phyloP scores from a whole-genome alignment of 2,888 invertebrate species.

The Pyrgus malvae region DNA sequence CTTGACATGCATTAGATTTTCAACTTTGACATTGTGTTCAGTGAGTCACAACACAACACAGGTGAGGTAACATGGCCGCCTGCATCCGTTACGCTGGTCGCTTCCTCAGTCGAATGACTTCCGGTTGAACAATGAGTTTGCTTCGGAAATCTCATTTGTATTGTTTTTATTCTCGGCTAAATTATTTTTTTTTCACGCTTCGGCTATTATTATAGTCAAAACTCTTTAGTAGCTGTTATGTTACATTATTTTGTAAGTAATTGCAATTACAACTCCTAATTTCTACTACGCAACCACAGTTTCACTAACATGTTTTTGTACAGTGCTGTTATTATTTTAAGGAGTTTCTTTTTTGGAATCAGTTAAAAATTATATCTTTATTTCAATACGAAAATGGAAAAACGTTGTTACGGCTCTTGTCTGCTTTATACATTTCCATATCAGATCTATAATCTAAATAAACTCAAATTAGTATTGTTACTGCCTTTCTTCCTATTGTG shows the following conservation, averaged over 20 bases:
- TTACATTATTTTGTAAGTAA: neutral
- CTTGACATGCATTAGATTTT: conserved; percentile 1
- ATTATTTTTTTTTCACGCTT: conserved; percentile 19
- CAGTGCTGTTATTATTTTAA: too few relatives aligned
- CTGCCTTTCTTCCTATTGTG: too few relatives aligned
- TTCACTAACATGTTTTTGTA: too few relatives aligned
- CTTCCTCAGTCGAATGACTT: conserved; percentile 66
- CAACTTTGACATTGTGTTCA: conserved; percentile 32
- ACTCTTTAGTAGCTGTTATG: neutral
- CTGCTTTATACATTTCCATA: too few relatives aligned
- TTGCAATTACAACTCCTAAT: too few relatives aligned
- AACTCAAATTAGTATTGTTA: too few relatives aligned
- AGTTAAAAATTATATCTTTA: too few relatives aligned
- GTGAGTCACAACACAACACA: conserved; percentile 28
- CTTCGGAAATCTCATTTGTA: conserved; percentile 37
- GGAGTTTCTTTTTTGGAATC: too few relatives aligned
- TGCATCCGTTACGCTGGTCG: conserved; percentile 49
- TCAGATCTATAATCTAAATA: too few relatives aligned
- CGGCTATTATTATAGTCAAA: neutral
- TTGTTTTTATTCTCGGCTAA: conserved; percentile 27
- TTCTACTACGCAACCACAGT: too few relatives aligned
- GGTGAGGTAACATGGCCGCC: conserved; percentile 56
- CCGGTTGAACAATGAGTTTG: conserved; percentile 48
- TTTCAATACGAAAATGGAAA: too few relatives aligned
- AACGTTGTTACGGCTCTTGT: too few relatives aligned